Evolutionary conservation across 2,888 invertebrate species (phyloP), one percentile per base, ranked within the genome.

Genomic region (Plagodis dolabraria): DNA sequence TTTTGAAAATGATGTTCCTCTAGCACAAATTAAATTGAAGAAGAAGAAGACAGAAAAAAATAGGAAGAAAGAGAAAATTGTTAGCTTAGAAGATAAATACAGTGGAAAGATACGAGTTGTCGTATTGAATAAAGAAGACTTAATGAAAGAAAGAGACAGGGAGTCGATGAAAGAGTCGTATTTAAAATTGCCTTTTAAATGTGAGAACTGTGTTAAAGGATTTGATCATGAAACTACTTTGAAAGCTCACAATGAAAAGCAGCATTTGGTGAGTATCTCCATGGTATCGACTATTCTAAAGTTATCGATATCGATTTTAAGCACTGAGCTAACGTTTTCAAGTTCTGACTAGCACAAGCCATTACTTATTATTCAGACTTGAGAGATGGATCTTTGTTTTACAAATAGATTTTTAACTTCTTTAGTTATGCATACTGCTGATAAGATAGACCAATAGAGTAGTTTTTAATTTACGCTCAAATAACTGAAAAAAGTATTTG

Each of bases 161-260:
- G 78, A 86, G 5, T 71, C 77, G 0, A 67, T 56, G 0, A 85
- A 77, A 2, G 75, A 74, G 7, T 72, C 74, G 0, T 91, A 84
- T 62, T 47, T 86, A 38, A 86, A 80, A 34, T 68, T 89, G 8
- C 86, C 87, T 0, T 87, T 70, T 43, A 87, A 85, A 64, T 91
- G 90, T 65, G 81, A 84, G 2, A 68, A 67, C 7, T 91, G 91
- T 54, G 77, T 90, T 0, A 77, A 79, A 0, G 89, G 85, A 0
- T 91, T 89, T 35, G 89, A 89, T 12, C 83, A 86, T 46, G 87
- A 89, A 33, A 43, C 72, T 6, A 86, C 79, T 0, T 69, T 85
- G 44, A 70, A 79, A 2, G 80, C 77, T 0, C 91, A 91, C 63
- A 71, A 79, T 42, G 75, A 82, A 22, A 85, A 79, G 9, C 73